Evolutionary conservation across 2,797 vertebrate genomes (phyloP).

Genomic region (Typhlichthys subterraneus): DNA sequence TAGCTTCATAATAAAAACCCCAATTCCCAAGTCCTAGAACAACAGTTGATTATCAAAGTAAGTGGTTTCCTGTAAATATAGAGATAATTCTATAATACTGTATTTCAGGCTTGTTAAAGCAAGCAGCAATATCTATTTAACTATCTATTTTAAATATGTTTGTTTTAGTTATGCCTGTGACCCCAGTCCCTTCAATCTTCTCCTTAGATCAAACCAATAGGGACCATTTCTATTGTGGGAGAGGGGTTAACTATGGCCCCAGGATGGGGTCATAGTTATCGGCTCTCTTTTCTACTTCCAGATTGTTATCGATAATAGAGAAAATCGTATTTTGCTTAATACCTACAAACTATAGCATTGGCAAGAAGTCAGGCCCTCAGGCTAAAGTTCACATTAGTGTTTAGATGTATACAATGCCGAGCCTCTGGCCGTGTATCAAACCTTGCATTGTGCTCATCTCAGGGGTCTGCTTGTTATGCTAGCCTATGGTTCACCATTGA

Average conservation of each 20-base stretch:
- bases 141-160: conserved; percentile 24
- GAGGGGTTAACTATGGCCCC: not conserved
- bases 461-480: conserved; percentile 45
- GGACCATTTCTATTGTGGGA: conserved; percentile 26
- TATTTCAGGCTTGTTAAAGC: conserved; percentile 6
- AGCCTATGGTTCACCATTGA: conserved; percentile 50
- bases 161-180: conserved; percentile 6
- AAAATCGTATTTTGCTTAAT: conserved; percentile 14
- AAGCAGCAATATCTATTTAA: conserved; percentile 8
- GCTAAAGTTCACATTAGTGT: conserved; percentile 43
- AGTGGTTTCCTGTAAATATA: conserved; percentile 36
- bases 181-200: conserved; percentile 9
- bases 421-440: conserved; percentile 31
- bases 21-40: conserved; percentile 10
- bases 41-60: conserved; percentile 40
- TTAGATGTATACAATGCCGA: conserved; percentile 35
- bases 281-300: conserved; percentile 16
- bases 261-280: conserved; percentile 7
- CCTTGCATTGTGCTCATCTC: conserved; percentile 38
- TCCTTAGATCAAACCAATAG: conserved; percentile 22
- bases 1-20: conserved; percentile 27
- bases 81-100: conserved; percentile 47
- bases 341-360: conserved; percentile 19
- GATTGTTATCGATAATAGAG: conserved; percentile 23
- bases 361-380: conserved; percentile 21